Conservation (phyloP, 1,140 invertebrate genomes). For the Nixonia krombeini region DNA sequence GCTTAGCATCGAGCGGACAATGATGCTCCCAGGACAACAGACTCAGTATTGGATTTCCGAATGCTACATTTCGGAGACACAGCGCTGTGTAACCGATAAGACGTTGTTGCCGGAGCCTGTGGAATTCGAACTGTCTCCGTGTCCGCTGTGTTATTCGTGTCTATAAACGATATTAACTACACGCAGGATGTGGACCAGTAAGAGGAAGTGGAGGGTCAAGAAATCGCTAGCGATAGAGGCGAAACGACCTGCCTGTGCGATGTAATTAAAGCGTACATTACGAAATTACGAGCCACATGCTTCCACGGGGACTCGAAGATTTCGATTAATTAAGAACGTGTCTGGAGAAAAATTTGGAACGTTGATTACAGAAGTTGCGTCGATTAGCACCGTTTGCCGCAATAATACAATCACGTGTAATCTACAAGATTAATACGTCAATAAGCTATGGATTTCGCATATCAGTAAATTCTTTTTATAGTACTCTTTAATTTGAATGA, state of each 20-base stretch:
- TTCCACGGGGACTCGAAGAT: conserved; percentile 34
- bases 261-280: conserved; percentile 38
- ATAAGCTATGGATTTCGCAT: too few relatives aligned
- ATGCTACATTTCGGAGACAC: conserved; percentile 24
- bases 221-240: neutral
- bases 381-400: conserved; percentile 13
- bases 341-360: conserved; percentile 22
- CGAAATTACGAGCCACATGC: conserved; percentile 18
- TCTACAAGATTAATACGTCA: too few relatives aligned
- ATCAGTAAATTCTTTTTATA: too few relatives aligned
- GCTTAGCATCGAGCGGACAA: conserved; percentile 18
- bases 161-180: too few relatives aligned
- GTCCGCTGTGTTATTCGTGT: conserved; percentile 18
- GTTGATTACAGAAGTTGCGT: conserved; percentile 27
- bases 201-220: too few relatives aligned
- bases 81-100: conserved; percentile 35
- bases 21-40: conserved; percentile 25
- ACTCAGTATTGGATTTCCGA: conserved; percentile 31
- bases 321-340: conserved; percentile 34
- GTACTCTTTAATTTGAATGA: too few relatives aligned
- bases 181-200: too few relatives aligned
- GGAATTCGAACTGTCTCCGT: conserved; percentile 29
- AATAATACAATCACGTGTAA: too few relatives aligned
- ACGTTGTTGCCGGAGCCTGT: conserved; percentile 23
- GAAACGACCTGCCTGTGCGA: too few relatives aligned